Base-by-base conservation (phyloP, 2,113 vertebrate species). In the Aspiorhynchus laticeps region DNA sequence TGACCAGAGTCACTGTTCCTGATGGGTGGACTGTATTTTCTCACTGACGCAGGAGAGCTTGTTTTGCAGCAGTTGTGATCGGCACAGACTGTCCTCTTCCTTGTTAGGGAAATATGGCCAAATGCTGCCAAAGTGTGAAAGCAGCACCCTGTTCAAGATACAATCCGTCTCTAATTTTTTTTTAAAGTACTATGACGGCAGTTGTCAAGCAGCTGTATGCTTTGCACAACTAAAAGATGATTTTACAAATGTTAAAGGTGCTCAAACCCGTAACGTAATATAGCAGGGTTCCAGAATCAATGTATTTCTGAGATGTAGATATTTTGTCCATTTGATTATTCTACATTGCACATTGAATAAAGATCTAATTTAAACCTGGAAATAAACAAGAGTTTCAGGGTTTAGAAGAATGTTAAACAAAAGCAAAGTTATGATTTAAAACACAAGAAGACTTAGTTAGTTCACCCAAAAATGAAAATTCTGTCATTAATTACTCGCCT, bases 71-170 rank as follows among this genome's bases (percentile, higher is more conserved):
- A 46, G 36, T 33, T 10, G 83, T 76, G 36, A 83, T 73, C 77
- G 84, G 88, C 85, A 88, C 88, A 85, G 87, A 86, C 87, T 87
- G 86, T 89, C 88, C 86, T 87, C 56, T 86, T 67, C 83, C 88
- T 91, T 81, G 87, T 89, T 88, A 69, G 83, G 53, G 78, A 92
- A 91, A 83, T 80, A 90, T 90, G 86, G 61, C 76, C 48, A 26
- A 65, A 76, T 59, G 87, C 85, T 87, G 89, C 90, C 80, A 86
- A 79, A 88, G 90, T 91, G 91, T 91, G 84, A 93, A 93, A 93
- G 87, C 83, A 90, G 82, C 85, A 84, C 85, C 85, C 67, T 69
- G 88, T 87, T 85, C 90, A 92, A 93, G 93, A 93, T 94, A 92
- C 92, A 91, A 46, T 82, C 48, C 69, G 5, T 85, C 85, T 41